Evolutionary conservation across 2,888 invertebrate genomes (phyloP).

Genomic region (Drosophila formosana): DNA sequence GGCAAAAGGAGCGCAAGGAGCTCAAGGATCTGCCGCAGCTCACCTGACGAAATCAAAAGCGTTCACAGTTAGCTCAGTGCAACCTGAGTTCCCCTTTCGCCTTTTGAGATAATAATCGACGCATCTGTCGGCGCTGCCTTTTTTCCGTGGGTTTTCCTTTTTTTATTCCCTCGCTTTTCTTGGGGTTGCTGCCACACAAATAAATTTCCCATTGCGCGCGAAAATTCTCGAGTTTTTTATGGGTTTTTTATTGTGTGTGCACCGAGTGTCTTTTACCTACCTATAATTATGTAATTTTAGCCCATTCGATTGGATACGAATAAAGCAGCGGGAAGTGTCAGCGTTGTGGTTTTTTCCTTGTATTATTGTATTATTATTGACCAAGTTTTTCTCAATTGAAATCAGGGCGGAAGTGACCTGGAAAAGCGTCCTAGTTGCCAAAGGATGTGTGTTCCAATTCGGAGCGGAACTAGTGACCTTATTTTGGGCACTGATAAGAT

Average conservation of each 20-base stretch:
- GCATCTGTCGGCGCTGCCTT: slow-evolving; percentile 70
- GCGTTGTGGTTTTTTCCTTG: slow-evolving; percentile 39
- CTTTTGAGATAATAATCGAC: slow-evolving; percentile 38
- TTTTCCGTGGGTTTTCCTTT: slow-evolving; percentile 51
- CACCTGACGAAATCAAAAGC: slow-evolving; percentile 80
- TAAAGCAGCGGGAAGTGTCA: slow-evolving; percentile 60
- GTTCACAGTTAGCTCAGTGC: slow-evolving; percentile 68
- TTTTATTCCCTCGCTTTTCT: slow-evolving; percentile 31
- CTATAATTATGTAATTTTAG: slow-evolving; percentile 76
- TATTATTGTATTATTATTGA: slow-evolving; percentile 25
- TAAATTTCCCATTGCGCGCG: slow-evolving; percentile 71
- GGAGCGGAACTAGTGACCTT: slow-evolving; percentile 62
- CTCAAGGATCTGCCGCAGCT: slow-evolving; percentile 32
- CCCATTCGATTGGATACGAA: slow-evolving; percentile 34
- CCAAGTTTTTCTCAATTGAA: slow-evolving; percentile 47
- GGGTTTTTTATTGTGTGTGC: slow-evolving; percentile 43
- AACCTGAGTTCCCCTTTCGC: slow-evolving; percentile 58
- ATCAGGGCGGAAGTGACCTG: slow-evolving; percentile 64
- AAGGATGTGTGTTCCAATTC: slow-evolving; percentile 60
- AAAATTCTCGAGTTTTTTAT: slow-evolving; percentile 77
- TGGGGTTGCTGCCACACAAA: slow-evolving; percentile 57
- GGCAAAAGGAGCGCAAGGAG: slow-evolving; percentile 39
- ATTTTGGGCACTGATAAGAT: slow-evolving; percentile 18
- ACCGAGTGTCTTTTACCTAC: slow-evolving; percentile 8
- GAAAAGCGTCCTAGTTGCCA: slow-evolving; percentile 45